Base-by-base conservation (phyloP, 2,888 invertebrate species). In the Coecobrya sp. region DNA sequence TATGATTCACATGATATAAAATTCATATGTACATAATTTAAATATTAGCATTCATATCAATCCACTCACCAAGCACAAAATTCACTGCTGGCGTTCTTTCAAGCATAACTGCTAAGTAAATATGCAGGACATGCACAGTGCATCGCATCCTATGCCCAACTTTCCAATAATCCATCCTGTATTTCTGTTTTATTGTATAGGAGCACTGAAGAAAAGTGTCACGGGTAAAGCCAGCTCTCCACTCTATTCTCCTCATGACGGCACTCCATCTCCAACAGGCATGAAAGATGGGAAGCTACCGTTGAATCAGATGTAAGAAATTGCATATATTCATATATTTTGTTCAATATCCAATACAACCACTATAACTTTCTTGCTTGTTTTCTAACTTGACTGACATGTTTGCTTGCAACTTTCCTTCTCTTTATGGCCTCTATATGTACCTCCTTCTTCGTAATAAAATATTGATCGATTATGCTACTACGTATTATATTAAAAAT, bases 191-290 rank as follows among this genome's bases (percentile, higher is more conserved):
- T 13, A 7, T 36, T 36, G 0, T 7, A 11, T 45, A 95, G 95
- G 94, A 86, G 94, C 95, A 84, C 89, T 95, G 73, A 95, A 95
- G 93, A 94, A 93, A 93, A 95, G 86, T 86, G 93, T 93, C 86
- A 88, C 93, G 76, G 94, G 94, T 25, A 94, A 94, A 89, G 88
- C 86, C 85, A 91, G 84, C 59, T 95, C 95, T 65, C 95, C 95
- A 55, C 92, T 94, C 16, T 94, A 93, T 89, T 94, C 95, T 82
- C 95, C 95, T 81, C 93, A 94, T 89, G 95, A 94, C 73, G 93
- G 93, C 27, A 92, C 91, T 89, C 93, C 89, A 81, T 89, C 93
- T 73, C 89, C 91, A 65, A 86, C 94, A 82, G 91, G 90, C 84
- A 94, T 91, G 90, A 93, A 94, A 86, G 94, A 94, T 89, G 93